Base-by-base conservation (phyloP, 2,888 invertebrate genomes). In the Mayetiola destructor region DNA sequence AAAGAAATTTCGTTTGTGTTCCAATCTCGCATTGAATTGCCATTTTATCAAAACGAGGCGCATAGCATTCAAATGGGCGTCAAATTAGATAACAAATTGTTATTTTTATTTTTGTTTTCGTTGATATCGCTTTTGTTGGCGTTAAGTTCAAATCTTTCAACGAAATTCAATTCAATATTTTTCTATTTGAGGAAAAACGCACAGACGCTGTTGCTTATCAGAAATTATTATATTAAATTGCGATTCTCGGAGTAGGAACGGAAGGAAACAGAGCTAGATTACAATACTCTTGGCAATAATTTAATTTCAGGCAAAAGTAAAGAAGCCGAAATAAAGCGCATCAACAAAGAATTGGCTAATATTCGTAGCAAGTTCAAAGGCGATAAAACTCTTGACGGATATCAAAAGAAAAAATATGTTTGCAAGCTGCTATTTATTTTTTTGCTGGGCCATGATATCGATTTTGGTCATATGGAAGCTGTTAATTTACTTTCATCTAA, bases 391-490 rank as follows among this genome's bases (percentile, higher is more conserved):
- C 78, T 99, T 59, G 99, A 99, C 79, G 99, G 99, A 39, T 99
- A 99, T 75, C 97, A 99, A 73, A 99, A 99, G 82, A 99, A 99
- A 79, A 99, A 99, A 77, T 99, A 99, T 80, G 99, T 99, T 60
- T 99, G 99, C 78, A 99, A 99, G 76, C 78, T 99, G 64, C 77
- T 99, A 63, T 99, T 99, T 77, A 99, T 99, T 73, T 99, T 99
- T 76, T 79, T 99, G 63, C 83, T 99, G 66, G 99, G 99, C 63
- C 97, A 99, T 76, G 99, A 99, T 76, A 99, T 99, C 72, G 99
- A 99, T 76, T 99, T 99, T 75, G 99, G 99, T 61, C 97, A 99
- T 75, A 99, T 99, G 97, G 99, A 99, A 77, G 99, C 99, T 56
- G 99, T 99, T 64, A 99, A 99, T 75, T 78, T 99, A 64, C 81